These are phyloP conservation scores for Drosophila histrio DNA, from an alignment of 2,888 invertebrate species.

Conservation along the genomic window DNA sequence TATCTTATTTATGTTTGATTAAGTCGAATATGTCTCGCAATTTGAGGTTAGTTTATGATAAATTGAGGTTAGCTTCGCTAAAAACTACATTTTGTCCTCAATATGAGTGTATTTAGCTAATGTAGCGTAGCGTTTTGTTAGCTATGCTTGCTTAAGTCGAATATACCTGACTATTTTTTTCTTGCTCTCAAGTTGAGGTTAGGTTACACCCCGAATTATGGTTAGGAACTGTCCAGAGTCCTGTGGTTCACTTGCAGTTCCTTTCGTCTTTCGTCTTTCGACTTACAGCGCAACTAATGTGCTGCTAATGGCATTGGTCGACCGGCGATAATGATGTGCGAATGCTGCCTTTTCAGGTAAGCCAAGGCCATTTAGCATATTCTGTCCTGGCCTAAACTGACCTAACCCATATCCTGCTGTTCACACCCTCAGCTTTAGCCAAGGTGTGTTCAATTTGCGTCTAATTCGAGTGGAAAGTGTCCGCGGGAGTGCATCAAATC, in stretches of 20 bases:
- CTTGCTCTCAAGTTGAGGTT: neutral
- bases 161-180: neutral
- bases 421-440: constrained; percentile 2
- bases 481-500: constrained; percentile 37
- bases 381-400: neutral
- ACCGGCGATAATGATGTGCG: constrained; percentile 79
- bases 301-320: constrained; percentile 74
- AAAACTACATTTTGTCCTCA: too few species aligned
- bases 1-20: too few species aligned
- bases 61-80: too few species aligned
- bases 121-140: too few species aligned
- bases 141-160: neutral
- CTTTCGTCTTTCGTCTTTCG: neutral
- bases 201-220: neutral
- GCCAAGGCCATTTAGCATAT: constrained; percentile 20
- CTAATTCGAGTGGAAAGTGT: constrained; percentile 39
- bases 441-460: constrained; percentile 32
- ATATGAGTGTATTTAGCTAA: too few species aligned
- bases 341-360: constrained; percentile 44
- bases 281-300: constrained; percentile 60
- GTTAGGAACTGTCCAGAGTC: neutral
- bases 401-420: constrained; percentile 40
- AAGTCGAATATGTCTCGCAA: too few species aligned
- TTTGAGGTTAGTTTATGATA: too few species aligned
- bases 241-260: constrained; percentile 11